Base-by-base conservation (phyloP, 2,888 invertebrate species). In the Orthosia gracilis region DNA sequence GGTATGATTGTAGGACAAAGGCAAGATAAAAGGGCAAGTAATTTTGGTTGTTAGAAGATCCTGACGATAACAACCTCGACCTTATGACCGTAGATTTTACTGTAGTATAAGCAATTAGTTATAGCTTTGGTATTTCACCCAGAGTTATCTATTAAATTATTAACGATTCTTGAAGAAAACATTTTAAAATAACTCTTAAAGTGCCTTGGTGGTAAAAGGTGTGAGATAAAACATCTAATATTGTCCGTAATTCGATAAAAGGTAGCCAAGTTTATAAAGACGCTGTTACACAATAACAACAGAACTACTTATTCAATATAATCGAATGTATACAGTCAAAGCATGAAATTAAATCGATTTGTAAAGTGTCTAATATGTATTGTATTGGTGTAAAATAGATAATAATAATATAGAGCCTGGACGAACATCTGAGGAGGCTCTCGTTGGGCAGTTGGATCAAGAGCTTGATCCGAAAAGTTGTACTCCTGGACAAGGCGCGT, bases 261-360 rank as follows among this genome's bases (percentile, higher is more conserved):
- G 26, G 7, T 2, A 50, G 12, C n/a, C 23, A 61, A 47, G 31
- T 76, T 64, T 76, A 55, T 77, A 76, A 50, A 70, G 64, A 21
- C 11, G 9, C 11, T 45, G 1, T 76, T 49, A 59, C 49, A 40
- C 23, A 77, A 70, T n/a, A 17, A 18, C 40, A 49, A 57, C 9
- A 47, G 4, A 57, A 31, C 18, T 59, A 12, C 18, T 40, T 40
- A 21, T 72, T 72, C n/a, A 58, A 69, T 70, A 47, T n/a, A 50
- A 26, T 21, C 17, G 18, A 71, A 57, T 40, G 15, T 50, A 23
- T 49, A 40, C 66, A 73, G 9, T 13, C 3, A 58, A 21, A 75
- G 47, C 76, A 47, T 52, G 31, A 75, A 74, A 74, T 54, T 21
- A 66, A 47, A 58, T 47, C 18, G 59, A 47, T 23, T 47, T 13